These are phyloP conservation scores for Diorhabda carinulata DNA, from an alignment of 1,140 invertebrate genomes.

Conservation along the genomic window DNA sequence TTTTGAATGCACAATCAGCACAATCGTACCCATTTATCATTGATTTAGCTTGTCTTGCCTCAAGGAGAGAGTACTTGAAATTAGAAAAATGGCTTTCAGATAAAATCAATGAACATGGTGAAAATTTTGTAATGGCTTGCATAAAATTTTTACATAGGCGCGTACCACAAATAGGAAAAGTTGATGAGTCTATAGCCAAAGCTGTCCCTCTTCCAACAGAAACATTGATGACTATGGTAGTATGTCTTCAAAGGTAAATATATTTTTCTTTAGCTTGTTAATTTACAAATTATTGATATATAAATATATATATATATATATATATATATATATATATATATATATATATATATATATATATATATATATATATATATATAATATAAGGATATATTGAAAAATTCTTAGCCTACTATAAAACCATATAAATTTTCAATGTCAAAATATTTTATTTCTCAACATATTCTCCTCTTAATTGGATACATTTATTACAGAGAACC, in stretches of 20 bases:
- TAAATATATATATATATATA: too few species aligned
- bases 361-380: too few species aligned
- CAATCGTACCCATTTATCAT: conserved; percentile 95
- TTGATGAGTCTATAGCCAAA: conserved; percentile 68
- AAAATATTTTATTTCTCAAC: too few species aligned
- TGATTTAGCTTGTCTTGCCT: conserved; percentile 94
- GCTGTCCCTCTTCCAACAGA: conserved; percentile 83
- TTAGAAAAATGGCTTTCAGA: conserved; percentile 97
- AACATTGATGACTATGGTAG: conserved; percentile 82
- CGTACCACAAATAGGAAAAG: conserved; percentile 78
- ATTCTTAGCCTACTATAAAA: too few species aligned
- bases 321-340: too few species aligned
- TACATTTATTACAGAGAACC: too few species aligned
- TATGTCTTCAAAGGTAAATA: conserved; percentile 71
- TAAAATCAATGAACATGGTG: conserved; percentile 93
- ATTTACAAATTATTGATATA: too few species aligned
- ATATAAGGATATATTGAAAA: too few species aligned
- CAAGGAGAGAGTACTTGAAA: conserved; percentile 93
- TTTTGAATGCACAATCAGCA: conserved; percentile 88
- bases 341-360: too few species aligned
- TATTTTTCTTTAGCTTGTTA: background rate
- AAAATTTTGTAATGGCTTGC: conserved; percentile 78
- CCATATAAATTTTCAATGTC: too few species aligned
- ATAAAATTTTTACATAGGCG: conserved; percentile 82
- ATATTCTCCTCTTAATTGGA: too few species aligned